phyloP scores from a whole-genome alignment of 2,888 invertebrate species.

The Drosophila nr. perissopoda region DNA sequence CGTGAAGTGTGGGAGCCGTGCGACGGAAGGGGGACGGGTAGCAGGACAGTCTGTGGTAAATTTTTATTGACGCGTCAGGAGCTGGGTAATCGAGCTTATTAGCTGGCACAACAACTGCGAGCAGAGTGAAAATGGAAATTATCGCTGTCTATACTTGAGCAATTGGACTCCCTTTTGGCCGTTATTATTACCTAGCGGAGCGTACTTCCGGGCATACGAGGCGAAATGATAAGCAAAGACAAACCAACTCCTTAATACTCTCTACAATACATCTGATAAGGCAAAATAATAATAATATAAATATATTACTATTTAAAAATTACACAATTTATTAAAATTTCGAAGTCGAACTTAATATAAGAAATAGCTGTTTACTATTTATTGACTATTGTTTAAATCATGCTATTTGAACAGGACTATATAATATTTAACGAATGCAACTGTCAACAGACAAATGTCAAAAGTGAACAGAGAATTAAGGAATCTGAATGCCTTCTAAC shows the following conservation, averaged over 20 bases:
- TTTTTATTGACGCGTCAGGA: constrained; percentile 65
- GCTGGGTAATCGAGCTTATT: constrained; percentile 73
- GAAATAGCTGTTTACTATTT: not conserved
- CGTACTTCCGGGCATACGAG: constrained; percentile 40
- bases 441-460: not conserved
- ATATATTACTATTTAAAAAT: not conserved
- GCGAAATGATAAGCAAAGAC: not conserved
- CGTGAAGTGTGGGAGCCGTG: not conserved
- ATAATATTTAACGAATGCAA: not conserved
- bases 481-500: not conserved
- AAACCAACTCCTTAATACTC: constrained; percentile 22
- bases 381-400: not conserved
- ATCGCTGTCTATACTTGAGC: constrained; percentile 24
- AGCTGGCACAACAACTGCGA: constrained; percentile 31
- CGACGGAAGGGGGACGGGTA: too few relatives aligned
- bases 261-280: not conserved
- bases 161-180: constrained; percentile 28
- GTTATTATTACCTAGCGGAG: constrained; percentile 66
- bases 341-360: not conserved
- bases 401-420: fast-evolving
- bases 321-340: not conserved
- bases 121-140: constrained; percentile 6
- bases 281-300: not conserved
- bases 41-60: constrained; percentile 55
- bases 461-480: not conserved